A percentile compares a stretch with the other conserved stretches of the same genome.
These are phyloP conservation scores for Sciaenops ocellatus DNA, from an alignment of 2,797 vertebrate species.

Conservation along the genomic window DNA sequence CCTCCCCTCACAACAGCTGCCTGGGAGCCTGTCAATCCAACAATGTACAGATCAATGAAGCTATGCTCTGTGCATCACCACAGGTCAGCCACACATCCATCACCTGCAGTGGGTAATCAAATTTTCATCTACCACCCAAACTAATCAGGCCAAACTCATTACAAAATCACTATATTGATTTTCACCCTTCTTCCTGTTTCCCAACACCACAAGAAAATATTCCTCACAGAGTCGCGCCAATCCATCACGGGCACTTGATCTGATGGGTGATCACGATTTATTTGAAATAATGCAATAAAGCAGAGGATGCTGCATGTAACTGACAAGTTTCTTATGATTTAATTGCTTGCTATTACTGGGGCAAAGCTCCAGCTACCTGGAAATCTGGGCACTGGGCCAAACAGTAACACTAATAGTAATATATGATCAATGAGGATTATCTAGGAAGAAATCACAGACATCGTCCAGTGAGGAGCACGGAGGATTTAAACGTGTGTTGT, in stretches of 20 bases:
- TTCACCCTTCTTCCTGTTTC: conserved; percentile 67
- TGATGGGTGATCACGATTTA: conserved; percentile 72
- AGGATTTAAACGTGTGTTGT: not conserved
- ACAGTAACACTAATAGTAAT: conserved; percentile 28
- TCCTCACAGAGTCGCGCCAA: conserved; percentile 62
- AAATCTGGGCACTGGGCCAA: conserved; percentile 43
- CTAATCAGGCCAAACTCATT: conserved; percentile 85
- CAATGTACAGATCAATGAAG: conserved; percentile 77
- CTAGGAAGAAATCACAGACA: conserved; percentile 19
- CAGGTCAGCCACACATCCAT: conserved; percentile 84
- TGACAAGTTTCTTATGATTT: conserved; percentile 71
- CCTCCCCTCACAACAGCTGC: conserved; percentile 71
- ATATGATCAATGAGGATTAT: conserved; percentile 30
- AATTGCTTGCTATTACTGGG: conserved; percentile 57
- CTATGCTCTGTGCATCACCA: conserved; percentile 61
- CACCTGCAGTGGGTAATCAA: conserved; percentile 82
- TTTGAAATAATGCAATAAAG: conserved; percentile 74
- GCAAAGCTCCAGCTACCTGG: conserved; percentile 40
- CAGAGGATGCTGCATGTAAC: conserved; percentile 56
- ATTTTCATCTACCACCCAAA: conserved; percentile 85
- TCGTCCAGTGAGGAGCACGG: not conserved
- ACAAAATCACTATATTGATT: conserved; percentile 85
- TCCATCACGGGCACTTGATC: conserved; percentile 80
- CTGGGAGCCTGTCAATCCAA: conserved; percentile 75
- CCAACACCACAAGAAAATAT: conserved; percentile 73